Conservation (phyloP, 2,797 vertebrate species). For the Melanotaenia trifasciata region DNA sequence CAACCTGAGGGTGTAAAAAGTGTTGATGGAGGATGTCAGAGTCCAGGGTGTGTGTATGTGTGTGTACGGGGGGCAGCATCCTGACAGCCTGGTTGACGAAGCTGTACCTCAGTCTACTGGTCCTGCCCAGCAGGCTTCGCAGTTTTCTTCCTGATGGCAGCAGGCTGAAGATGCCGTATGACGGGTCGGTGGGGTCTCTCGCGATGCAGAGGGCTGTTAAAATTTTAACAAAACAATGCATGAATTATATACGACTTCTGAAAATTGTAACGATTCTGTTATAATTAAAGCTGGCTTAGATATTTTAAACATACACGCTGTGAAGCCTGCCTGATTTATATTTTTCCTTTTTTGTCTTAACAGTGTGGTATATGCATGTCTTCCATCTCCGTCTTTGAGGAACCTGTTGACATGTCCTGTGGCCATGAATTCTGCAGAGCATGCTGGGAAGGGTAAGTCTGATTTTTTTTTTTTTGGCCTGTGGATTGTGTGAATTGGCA, state of each 20-base stretch:
- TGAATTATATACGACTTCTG: not conserved
- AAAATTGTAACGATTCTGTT: not conserved
- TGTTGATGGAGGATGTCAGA: no score
- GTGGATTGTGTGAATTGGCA: not conserved
- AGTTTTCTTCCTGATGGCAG: no score
- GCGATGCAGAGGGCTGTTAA: not conserved
- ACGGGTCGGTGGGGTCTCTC: no score
- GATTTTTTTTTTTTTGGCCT: conserved; percentile 2
- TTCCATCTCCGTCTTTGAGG: conserved; percentile 95
- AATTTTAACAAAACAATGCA: not conserved
- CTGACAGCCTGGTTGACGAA: no score
- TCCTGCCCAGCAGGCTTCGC: no score
- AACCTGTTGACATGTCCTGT: conserved; percentile 97
- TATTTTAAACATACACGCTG: not conserved
- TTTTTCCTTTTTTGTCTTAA: conserved; percentile 36
- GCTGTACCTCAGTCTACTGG: not conserved
- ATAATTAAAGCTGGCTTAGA: not conserved
- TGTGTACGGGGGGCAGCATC: no score
- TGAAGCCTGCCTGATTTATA: not conserved
- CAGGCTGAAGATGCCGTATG: no score
- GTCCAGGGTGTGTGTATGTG: no score
- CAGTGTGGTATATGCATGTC: conserved; percentile 99
- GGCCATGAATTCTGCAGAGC: conserved; percentile 97
- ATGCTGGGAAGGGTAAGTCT: conserved; percentile 97
- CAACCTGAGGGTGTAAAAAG: no score